Evolutionary conservation across 2,797 vertebrate species (phyloP), one percentile per base, ranked within the genome.

Genomic region (Lepilemur ruficaudatus): DNA sequence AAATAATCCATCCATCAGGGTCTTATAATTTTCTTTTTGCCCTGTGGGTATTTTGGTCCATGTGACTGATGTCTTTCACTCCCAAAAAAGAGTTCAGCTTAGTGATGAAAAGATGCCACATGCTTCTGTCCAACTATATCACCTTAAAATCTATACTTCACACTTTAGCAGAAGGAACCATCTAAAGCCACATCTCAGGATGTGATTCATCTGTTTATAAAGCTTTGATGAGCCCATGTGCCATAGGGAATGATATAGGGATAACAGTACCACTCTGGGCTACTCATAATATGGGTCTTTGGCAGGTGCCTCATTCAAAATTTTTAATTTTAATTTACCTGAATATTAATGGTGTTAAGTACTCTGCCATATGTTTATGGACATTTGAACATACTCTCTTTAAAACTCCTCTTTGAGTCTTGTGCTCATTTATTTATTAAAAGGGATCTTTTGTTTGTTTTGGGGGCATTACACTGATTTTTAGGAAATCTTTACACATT

Each of bases 161-260:
- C 25, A 25, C 4, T 35, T 4, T 9, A 6, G 10, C 6, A 28
- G 35, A 83, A 20, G 14, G n/a, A 63, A 17, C 28, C 43, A 70
- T 32, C 30, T 13, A 55, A 23, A 69, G 20, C 13, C 17, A 4
- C 41, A 76, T 46, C 61, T 28, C 4, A 80, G 78, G 12, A 52
- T 30, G 7, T 15, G n/a, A 46, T 50, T 41, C 8, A 8, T 28
- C 8, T 41, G 7, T 30, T 43, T 46, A 30, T 11, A 13, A 84
- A 91, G 8, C 1, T 0, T 46, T 20, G 4, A 0, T 23, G 23
- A 86, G 17, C 5, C 22, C 28, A 1, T 4, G 18, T 22, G 10
- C 57, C n/a, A 3, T 4, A n/a, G 28, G 17, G 9, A 13, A 38
- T 15, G 15, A 38, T 23, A 5, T 0, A 46, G 46, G 9, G 30